Conservation (phyloP, 2,888 invertebrate species). For the Orthonevra nobilis region DNA sequence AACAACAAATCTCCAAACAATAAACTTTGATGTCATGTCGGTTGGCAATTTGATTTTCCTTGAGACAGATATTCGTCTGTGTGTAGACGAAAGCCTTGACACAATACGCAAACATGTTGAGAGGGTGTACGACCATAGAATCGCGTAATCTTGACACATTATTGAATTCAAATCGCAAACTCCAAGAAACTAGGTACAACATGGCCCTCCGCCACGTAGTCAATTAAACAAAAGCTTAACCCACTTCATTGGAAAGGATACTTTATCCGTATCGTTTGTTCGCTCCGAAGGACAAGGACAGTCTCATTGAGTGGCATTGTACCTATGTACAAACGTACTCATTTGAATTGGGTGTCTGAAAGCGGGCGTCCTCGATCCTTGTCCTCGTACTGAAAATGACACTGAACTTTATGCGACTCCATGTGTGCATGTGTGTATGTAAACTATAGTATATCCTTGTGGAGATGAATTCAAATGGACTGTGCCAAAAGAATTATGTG, state of each 20-base stretch:
- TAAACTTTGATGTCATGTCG: conserved; percentile 48
- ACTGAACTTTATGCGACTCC: conserved; percentile 56
- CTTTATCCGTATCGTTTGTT: neutral
- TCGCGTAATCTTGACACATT: too few species aligned
- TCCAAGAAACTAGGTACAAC: too few species aligned
- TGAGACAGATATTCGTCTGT: conserved; percentile 54
- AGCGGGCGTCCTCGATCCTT: conserved; percentile 58
- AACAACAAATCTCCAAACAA: conserved; percentile 32
- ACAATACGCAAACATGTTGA: too few species aligned
- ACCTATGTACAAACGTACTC: too few species aligned
- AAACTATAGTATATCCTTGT: too few species aligned
- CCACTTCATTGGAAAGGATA: too few species aligned
- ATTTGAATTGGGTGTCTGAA: conserved; percentile 31
- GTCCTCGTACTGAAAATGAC: conserved; percentile 63
- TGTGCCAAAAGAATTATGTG: too few species aligned
- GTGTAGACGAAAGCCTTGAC: conserved; percentile 45
- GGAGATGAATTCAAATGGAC: too few species aligned
- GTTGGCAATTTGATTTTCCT: conserved; percentile 61
- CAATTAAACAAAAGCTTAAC: neutral
- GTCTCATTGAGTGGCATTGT: conserved; percentile 53
- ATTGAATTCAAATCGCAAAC: too few species aligned
- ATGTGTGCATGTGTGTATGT: neutral
- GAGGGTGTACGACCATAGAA: neutral
- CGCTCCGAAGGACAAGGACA: conserved; percentile 53
- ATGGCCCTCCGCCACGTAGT: neutral